Percentiles rank a stretch among this genome's conserved stretches.
These are phyloP conservation scores for Dinocampus coccinellae DNA, from an alignment of 2,888 invertebrate genomes.

Conservation along the genomic window DNA sequence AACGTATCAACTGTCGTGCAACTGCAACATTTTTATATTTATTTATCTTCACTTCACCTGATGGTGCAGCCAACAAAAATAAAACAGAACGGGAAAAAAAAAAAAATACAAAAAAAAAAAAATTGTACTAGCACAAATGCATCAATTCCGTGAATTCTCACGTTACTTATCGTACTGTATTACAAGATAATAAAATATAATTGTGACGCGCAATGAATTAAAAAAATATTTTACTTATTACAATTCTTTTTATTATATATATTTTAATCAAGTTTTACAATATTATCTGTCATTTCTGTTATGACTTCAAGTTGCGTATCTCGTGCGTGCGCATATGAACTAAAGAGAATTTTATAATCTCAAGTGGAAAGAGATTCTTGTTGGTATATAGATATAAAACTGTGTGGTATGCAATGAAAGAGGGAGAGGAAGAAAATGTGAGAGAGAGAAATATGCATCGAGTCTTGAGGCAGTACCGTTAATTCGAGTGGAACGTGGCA, in stretches of 20 bases:
- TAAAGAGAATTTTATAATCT: conserved; percentile 11
- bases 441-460: conserved; percentile 31
- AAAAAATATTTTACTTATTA: background rate
- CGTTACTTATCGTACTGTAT: background rate
- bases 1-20: background rate
- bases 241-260: too few species aligned
- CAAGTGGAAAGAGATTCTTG: background rate
- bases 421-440: conserved; percentile 3
- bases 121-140: background rate
- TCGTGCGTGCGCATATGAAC: background rate
- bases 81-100: too few species aligned
- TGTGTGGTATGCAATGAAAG: conserved; percentile 17
- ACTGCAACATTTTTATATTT: background rate
- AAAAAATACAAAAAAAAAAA: too few species aligned
- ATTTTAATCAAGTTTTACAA: too few species aligned
- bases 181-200: background rate
- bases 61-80: too few species aligned
- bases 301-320: too few species aligned
- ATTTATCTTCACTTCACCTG: background rate
- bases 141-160: background rate
- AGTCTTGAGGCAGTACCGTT: conserved; percentile 42
- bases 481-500: conserved; percentile 49
- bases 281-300: background rate
- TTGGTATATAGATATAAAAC: background rate
- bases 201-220: background rate